Evolutionary conservation across 2,113 vertebrate genomes (phyloP), one percentile per base, ranked within the genome.

Genomic region (Clarias macrocephalus): DNA sequence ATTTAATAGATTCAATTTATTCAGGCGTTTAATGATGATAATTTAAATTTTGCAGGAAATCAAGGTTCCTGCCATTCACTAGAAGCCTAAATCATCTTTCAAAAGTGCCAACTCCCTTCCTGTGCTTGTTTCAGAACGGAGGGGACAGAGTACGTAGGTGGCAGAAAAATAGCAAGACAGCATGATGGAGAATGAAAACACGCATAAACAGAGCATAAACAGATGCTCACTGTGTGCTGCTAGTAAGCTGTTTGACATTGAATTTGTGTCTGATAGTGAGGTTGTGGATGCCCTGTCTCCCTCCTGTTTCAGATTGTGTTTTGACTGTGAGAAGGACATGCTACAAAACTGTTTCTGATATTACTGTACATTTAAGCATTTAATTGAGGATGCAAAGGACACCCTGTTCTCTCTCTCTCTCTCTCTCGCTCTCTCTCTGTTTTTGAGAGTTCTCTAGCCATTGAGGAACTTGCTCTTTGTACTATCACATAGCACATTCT

Each of bases 51-150:
- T 5, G 37, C 59, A 23, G 48, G 4, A 68, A 33, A 37, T 9
- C 33, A 48, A 30, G 7, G 52, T 83, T 85, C 37, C 65, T 66
- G 75, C 19, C 10, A 80, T 65, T 87, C 63, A 83, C 25, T 19
- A n/a, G 9, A 70, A 28, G 10, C 21, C 3, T 28, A n/a, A 82
- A n/a, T 76, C 7, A 76, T 19, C 2, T 85, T 84, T 92, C 23
- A 75, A 4, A 86, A 77, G 21, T 65, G 87, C 66, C 79, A 88
- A 86, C 89, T 86, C 87, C 88, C 90, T 92, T 92, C 90, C 91
- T 91, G 87, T 60, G 8, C 15, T 5, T 57, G 30, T 52, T 28
- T 79, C 2, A 0, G 19, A 25, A 68, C 52, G 30, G 42, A 63
- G 82, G 70, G 18, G 56, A 28, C 21, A n/a, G 23, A 52, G 56